A percentile compares a stretch with the other conserved stretches of the same genome.
phyloP scores from a whole-genome alignment of 2,113 vertebrate genomes.

The Planiliza haematocheilus region DNA sequence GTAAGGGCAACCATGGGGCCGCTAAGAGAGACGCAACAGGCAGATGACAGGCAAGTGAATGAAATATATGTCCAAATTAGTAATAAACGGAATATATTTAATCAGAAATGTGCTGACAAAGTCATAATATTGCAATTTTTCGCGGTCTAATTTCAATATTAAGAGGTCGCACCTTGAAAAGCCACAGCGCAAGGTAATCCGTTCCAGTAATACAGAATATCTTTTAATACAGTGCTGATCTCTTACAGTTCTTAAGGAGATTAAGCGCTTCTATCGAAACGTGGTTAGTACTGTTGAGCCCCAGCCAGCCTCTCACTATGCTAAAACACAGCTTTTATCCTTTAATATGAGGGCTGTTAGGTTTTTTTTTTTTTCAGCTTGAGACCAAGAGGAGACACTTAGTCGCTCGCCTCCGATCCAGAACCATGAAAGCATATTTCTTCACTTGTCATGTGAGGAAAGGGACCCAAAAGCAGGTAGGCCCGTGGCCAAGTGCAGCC shows the following conservation, averaged over 20 bases:
- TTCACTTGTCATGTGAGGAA: constrained; percentile 47
- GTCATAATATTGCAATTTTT: no score
- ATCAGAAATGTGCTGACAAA: constrained; percentile 1
- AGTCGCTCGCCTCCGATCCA: constrained; percentile 47
- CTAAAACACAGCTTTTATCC: constrained; percentile 46
- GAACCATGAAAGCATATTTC: constrained; percentile 58
- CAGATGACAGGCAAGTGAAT: background rate
- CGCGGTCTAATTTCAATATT: no score
- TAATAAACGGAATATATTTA: background rate
- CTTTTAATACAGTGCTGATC: constrained; percentile 9
- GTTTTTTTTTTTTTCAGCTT: constrained; percentile 25
- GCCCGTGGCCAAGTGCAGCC: constrained; percentile 41
- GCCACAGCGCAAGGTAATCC: background rate
- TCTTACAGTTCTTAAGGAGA: constrained; percentile 7
- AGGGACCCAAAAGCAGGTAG: constrained; percentile 36
- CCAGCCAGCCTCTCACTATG: constrained; percentile 47
- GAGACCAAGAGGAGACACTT: constrained; percentile 56
- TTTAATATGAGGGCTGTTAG: constrained; percentile 57
- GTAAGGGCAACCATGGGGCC: constrained; percentile 11
- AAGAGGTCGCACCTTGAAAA: no score
- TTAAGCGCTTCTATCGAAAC: constrained; percentile 40
- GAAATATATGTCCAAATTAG: background rate
- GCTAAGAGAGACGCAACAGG: constrained; percentile 9
- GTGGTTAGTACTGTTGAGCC: constrained; percentile 45
- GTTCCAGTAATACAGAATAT: constrained; percentile 3